Evolutionary conservation across 2,113 vertebrate genomes (phyloP).

Genomic region (Speoplatyrhinus poulsoni): DNA sequence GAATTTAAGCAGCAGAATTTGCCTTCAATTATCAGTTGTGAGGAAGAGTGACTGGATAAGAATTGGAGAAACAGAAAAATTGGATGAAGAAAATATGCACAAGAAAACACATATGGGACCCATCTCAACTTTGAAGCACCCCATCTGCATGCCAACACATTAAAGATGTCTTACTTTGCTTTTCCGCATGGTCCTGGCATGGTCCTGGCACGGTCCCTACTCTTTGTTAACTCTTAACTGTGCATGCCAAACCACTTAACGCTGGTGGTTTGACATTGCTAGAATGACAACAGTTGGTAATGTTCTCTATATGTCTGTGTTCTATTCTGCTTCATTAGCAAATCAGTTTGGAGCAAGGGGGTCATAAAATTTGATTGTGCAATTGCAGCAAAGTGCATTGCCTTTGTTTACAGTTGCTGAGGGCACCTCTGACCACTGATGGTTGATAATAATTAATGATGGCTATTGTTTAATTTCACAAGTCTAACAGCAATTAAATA

Average conservation of each 20-base stretch:
- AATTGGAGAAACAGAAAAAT: background rate
- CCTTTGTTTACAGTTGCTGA: slow-evolving; percentile 54
- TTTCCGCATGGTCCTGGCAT: too few species aligned
- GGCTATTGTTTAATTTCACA: slow-evolving; percentile 56
- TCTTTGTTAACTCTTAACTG: too few species aligned
- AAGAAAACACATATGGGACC: too few species aligned
- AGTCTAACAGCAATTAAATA: slow-evolving; percentile 62
- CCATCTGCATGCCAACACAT: background rate
- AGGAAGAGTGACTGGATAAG: background rate
- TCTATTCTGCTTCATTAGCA: slow-evolving; percentile 58
- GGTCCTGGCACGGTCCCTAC: too few species aligned
- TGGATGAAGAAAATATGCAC: too few species aligned
- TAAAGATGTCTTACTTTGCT: slow-evolving; percentile 11
- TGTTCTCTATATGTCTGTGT: slow-evolving; percentile 46
- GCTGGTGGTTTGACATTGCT: slow-evolving; percentile 61
- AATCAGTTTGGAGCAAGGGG: slow-evolving; percentile 37
- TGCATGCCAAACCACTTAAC: slow-evolving; percentile 17
- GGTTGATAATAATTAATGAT: slow-evolving; percentile 70
- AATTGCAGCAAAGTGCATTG: slow-evolving; percentile 51
- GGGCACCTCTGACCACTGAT: slow-evolving; percentile 60
- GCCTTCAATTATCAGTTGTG: too few species aligned
- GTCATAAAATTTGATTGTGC: slow-evolving; percentile 68
- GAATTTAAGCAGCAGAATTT: too few species aligned
- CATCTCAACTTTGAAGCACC: too few species aligned
- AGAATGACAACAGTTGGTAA: slow-evolving; percentile 52